Percentiles rank a stretch among this genome's conserved stretches.
phyloP scores from a whole-genome alignment of 2,888 invertebrate species.

The Dilophus febrilis region DNA sequence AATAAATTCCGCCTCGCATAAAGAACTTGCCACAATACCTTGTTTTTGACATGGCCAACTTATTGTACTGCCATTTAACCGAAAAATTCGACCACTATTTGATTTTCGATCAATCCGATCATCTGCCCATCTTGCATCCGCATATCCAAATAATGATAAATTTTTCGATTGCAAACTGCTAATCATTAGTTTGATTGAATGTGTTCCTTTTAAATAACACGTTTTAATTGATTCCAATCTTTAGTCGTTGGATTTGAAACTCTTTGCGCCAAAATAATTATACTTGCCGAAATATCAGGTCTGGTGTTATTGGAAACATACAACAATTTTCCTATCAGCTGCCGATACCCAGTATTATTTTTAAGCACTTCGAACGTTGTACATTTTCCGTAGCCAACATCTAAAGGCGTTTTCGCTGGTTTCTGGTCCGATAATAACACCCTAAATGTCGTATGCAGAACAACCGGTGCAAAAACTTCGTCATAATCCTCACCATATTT shows the following conservation, averaged over 20 bases:
- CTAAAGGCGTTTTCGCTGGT: background rate
- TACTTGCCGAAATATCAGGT: slow-evolving; percentile 15
- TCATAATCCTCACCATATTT: slow-evolving; percentile 11
- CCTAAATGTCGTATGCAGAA: slow-evolving; percentile 8
- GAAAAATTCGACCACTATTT: slow-evolving; percentile 16
- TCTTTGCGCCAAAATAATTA: slow-evolving; percentile 15
- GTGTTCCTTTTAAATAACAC: slow-evolving; percentile 9
- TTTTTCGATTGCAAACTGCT: background rate
- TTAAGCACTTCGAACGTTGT: slow-evolving; percentile 2
- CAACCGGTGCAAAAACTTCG: slow-evolving; percentile 12
- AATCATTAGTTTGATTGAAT: slow-evolving; percentile 5
- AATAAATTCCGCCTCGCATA: slow-evolving; percentile 13
- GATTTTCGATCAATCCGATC: slow-evolving; percentile 16
- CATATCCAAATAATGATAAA: slow-evolving; percentile 11
- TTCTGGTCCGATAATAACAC: slow-evolving; percentile 8
- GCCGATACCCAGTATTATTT: slow-evolving; percentile 7
- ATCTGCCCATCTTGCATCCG: slow-evolving; percentile 21
- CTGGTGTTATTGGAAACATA: slow-evolving; percentile 14
- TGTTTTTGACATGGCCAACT: slow-evolving; percentile 18
- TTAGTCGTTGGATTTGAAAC: slow-evolving; percentile 12
- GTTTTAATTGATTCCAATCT: slow-evolving; percentile 17
- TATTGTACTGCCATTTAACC: slow-evolving; percentile 10
- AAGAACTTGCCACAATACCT: slow-evolving; percentile 13
- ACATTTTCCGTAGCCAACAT: slow-evolving; percentile 4
- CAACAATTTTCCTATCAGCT: slow-evolving; percentile 10